Base-by-base conservation (phyloP, 2,797 vertebrate genomes). In the Micromesistius poutassou region DNA sequence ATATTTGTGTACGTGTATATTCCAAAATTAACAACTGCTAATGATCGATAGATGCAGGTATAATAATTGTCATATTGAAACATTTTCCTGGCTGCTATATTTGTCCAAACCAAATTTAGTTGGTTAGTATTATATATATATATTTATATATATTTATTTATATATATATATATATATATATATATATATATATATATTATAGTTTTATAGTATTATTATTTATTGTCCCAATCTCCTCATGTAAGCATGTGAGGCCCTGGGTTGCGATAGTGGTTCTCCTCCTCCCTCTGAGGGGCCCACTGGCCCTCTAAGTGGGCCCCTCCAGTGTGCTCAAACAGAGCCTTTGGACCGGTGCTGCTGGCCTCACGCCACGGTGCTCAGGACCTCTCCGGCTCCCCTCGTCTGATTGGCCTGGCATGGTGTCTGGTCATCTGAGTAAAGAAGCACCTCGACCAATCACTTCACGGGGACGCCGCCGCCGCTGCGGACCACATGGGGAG, bases 331-430 rank as follows among this genome's bases (percentile, higher is more conserved):
- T 73, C 88, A 74, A 86, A 75, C 16, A 30, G 50, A 83, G 74
- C 75, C 84, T 83, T 80, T 90, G 87, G 84, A 88, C 87, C 8
- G 33, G 30, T 55, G 22, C 1, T 33, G 10, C 76, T 42, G 36
- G 75, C 73, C 81, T 85, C 79, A 80, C 78, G 10, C 86, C 86
- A 90, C 84, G 74, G 72, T 80, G 55, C 31, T 55, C 77, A 71
- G 78, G 50, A 70, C 1, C 25, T 68, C 3, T 71, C 5, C 7
- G 31, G 55, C 70, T 77, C 8, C 33, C 66, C 35, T 28, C 33
- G 13, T 13, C 75, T 35, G 76, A 90, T 89, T 89, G 86, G 90
- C 40, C 22, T 0, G 22, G 30, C 6, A 35, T 9, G 14, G 22
- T 28, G 35, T 62, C 73, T 10, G 80, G 75, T 82, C 78, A 80